These are phyloP conservation scores for Aphelenchoides besseyi DNA, from an alignment of 1,140 invertebrate genomes.

Conservation along the genomic window DNA sequence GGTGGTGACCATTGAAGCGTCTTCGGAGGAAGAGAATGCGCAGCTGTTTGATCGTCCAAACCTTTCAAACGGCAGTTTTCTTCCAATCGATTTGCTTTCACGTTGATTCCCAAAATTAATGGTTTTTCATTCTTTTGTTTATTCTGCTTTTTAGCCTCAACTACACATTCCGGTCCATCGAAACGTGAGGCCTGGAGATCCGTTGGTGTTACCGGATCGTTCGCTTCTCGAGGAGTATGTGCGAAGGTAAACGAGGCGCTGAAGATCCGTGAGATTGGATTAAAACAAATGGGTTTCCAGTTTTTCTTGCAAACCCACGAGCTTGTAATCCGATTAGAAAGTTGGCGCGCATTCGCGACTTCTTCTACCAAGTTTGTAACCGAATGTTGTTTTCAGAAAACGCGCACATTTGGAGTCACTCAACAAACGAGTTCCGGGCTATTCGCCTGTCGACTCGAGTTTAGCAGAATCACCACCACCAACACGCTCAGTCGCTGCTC, in stretches of 20 bases:
- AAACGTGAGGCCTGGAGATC: not conserved
- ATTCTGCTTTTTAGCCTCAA: conserved; percentile 13
- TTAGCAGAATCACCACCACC: conserved; percentile 5
- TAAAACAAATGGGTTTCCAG: too few species aligned
- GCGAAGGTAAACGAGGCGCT: conserved; percentile 32
- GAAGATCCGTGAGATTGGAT: too few species aligned
- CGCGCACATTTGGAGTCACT: not conserved
- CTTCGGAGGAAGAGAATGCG: too few species aligned
- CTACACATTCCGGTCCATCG: conserved; percentile 8
- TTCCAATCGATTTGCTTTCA: not conserved
- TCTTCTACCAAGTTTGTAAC: not conserved
- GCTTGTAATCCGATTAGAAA: conserved; percentile 1
- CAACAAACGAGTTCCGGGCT: not conserved
- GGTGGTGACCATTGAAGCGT: too few species aligned
- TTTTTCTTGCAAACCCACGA: not conserved
- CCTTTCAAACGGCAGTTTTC: too few species aligned
- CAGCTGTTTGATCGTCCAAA: too few species aligned
- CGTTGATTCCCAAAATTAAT: not conserved
- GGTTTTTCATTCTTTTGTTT: not conserved
- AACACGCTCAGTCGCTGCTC: too few species aligned
- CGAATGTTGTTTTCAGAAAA: not conserved
- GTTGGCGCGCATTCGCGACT: too few species aligned
- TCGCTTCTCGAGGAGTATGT: conserved; percentile 53
- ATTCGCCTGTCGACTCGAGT: not conserved
- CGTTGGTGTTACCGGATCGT: conserved; percentile 44